A percentile compares a stretch with the other conserved stretches of the same genome.
Evolutionary conservation across 2,888 invertebrate genomes (phyloP).

Genomic region (Dendrolimus pini): DNA sequence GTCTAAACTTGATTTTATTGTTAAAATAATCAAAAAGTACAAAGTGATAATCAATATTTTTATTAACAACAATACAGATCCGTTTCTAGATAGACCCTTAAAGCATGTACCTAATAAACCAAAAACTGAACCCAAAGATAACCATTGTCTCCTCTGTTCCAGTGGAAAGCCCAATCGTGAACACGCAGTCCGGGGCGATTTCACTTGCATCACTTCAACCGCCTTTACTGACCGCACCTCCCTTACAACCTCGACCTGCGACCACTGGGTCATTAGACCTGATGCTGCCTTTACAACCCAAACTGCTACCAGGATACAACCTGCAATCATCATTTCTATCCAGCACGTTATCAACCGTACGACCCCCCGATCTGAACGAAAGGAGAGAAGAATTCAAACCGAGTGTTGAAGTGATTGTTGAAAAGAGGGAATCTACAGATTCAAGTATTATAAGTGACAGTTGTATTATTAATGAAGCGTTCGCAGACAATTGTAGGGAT

Average conservation of each 20-base stretch:
- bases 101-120: neutral
- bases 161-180: conserved; percentile 76
- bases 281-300: conserved; percentile 84
- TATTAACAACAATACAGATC: too few relatives aligned
- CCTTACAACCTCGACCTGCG: conserved; percentile 82
- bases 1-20: too few relatives aligned
- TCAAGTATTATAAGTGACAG: conserved; percentile 33
- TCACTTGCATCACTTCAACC: conserved; percentile 73
- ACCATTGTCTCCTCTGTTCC: conserved; percentile 38
- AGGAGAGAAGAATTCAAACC: conserved; percentile 45
- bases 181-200: conserved; percentile 63
- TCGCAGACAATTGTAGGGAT: conserved; percentile 29
- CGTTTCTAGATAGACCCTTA: neutral
- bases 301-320: conserved; percentile 77
- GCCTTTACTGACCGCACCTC: conserved; percentile 72
- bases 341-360: conserved; percentile 69
- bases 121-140: neutral
- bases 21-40: too few relatives aligned
- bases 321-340: conserved; percentile 65
- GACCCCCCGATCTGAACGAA: conserved; percentile 51
- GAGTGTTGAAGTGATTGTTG: conserved; percentile 51
- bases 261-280: conserved; percentile 82
- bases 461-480: conserved; percentile 35
- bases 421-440: conserved; percentile 46
- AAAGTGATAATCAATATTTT: too few relatives aligned